Base-by-base conservation (phyloP, 2,797 vertebrate species). In the Manis pentadactyla region DNA sequence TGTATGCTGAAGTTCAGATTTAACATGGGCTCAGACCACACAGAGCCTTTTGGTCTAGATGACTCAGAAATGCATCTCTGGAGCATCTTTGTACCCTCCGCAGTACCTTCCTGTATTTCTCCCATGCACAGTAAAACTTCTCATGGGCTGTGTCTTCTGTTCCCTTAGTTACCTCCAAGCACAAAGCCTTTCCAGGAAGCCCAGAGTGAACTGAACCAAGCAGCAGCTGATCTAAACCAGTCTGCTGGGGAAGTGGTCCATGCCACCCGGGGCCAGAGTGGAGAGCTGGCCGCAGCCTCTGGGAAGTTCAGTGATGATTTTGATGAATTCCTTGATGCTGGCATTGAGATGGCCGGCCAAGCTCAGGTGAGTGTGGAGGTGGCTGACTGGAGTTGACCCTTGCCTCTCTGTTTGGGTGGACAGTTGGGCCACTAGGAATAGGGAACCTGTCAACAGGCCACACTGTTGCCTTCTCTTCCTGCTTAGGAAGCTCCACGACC, bases 221-320 rank as follows among this genome's bases (percentile, higher is more conserved):
- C 99, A 57, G 99, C 99, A 0, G 99, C 99, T 37, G 99, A 99
- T 97, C 99, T 99, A 96, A 99, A 99, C 98, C 99, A 99, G 97
- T 99, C 99, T 0, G 99, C 99, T 1, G 99, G 99, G 92, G 99
- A 99, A 97, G 99, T 99, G 27, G 99, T 99, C 95, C 99, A 99
- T 78, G 99, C 99, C 53, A 99, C 99, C 4, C 99, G 99, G 2
- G 99, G 99, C 95, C 99, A 99, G 87, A 99, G 99, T 39, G 98
- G 99, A 97, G 99, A 99, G 98, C 98, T 99, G 98, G 99, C 99
- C 1, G 99, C 99, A 15, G 99, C 99, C 85, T 99, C 99, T 0
- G 99, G 99, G 46, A 99, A 99, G 98, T 99, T 99, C 98, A 99
- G 99, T 88, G 99, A 99, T 94, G 99, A 99, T 98, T 99, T 99